These are phyloP conservation scores for Leiothrix lutea DNA, from an alignment of 2,113 vertebrate species.

Conservation along the genomic window DNA sequence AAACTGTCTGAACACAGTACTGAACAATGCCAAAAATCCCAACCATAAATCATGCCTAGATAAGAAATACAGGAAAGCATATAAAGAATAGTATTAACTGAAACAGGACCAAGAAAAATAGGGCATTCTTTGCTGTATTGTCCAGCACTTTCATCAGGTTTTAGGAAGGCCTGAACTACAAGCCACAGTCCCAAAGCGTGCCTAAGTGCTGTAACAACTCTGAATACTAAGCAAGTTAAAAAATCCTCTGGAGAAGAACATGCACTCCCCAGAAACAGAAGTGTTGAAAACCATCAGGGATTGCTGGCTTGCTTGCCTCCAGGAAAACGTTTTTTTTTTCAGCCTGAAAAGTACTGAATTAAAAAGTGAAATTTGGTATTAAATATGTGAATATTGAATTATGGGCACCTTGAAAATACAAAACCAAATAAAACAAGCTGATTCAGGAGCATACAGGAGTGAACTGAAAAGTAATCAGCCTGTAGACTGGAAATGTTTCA, in stretches of 20 bases:
- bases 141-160: neutral
- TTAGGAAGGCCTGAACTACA: neutral
- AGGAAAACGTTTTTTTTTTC: neutral
- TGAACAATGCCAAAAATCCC: neutral
- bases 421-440: neutral
- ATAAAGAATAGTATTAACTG: neutral
- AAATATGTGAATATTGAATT: neutral
- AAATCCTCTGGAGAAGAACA: neutral
- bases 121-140: neutral
- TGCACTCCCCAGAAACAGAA: neutral
- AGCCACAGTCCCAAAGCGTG: neutral
- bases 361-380: neutral
- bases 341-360: constrained; percentile 3
- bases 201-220: neutral
- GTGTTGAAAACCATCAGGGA: constrained; percentile 12
- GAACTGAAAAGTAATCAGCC: neutral
- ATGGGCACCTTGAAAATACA: neutral
- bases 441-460: neutral
- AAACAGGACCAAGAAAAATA: neutral
- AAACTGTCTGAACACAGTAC: neutral
- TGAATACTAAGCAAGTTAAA: constrained; percentile 27
- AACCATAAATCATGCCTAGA: neutral
- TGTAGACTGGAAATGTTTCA: neutral
- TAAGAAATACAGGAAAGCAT: neutral
- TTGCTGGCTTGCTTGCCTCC: neutral